phyloP scores from a whole-genome alignment of 2,113 vertebrate genomes.

The Myotis brandtii region DNA sequence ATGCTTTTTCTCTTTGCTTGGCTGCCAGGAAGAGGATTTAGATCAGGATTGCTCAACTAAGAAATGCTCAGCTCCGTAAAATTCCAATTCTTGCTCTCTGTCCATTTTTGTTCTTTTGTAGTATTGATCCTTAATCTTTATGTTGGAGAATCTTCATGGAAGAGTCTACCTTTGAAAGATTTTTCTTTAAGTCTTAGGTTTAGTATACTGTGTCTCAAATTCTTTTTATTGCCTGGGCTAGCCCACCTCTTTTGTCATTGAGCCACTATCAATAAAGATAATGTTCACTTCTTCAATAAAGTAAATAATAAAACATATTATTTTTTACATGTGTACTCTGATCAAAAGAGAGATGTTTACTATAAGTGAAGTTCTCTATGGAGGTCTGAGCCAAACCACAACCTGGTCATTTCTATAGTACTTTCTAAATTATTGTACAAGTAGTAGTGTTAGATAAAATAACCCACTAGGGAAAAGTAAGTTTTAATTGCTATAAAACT shows the following conservation, averaged over 20 bases:
- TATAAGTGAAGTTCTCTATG: conserved; percentile 23
- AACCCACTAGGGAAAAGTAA: background rate
- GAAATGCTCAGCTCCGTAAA: conserved; percentile 50
- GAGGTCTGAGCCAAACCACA: conserved; percentile 20
- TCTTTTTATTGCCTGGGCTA: conserved; percentile 15
- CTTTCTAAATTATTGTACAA: conserved; percentile 57
- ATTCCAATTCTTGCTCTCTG: conserved; percentile 25
- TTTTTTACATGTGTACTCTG: background rate
- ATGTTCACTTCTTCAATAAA: background rate
- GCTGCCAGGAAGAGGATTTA: conserved; percentile 67
- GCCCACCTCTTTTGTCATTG: background rate
- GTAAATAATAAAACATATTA: background rate
- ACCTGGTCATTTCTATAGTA: conserved; percentile 22
- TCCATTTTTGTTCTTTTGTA: background rate
- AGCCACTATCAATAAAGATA: conserved; percentile 44
- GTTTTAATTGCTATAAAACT: conserved; percentile 55
- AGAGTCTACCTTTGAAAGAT: background rate
- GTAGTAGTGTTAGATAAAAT: conserved; percentile 43
- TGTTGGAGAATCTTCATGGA: background rate
- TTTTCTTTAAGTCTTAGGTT: conserved; percentile 8
- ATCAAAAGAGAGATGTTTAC: conserved; percentile 36
- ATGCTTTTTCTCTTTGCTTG: conserved; percentile 51
- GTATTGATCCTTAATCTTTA: conserved; percentile 22
- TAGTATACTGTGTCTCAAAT: conserved; percentile 36
- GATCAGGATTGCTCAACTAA: conserved; percentile 64